phyloP scores from a whole-genome alignment of 2,113 vertebrate species.

The Elephantulus edwardii region DNA sequence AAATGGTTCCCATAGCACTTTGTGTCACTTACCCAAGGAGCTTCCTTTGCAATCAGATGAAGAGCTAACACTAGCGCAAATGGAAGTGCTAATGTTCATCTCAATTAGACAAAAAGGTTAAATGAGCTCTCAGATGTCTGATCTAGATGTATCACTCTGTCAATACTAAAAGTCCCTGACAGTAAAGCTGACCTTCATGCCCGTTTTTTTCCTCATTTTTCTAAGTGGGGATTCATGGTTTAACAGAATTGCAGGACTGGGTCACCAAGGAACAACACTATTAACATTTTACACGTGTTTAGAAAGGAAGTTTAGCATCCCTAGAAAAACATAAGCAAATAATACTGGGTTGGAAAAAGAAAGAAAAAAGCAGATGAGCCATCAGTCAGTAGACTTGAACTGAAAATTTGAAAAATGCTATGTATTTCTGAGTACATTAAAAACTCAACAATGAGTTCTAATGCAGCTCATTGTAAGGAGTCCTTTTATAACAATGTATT shows the following conservation, averaged over 20 bases:
- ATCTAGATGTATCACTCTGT: background rate
- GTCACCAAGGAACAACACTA: background rate
- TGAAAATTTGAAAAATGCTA: background rate
- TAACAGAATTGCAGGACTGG: background rate
- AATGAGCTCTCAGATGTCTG: background rate
- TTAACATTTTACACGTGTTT: background rate
- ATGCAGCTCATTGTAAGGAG: background rate
- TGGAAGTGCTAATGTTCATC: constrained; percentile 55
- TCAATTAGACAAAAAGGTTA: constrained; percentile 66
- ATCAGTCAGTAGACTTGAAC: background rate
- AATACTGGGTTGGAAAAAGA: background rate
- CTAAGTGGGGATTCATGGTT: background rate
- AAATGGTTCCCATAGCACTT: constrained; percentile 57
- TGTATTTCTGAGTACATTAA: background rate
- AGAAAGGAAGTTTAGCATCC: background rate
- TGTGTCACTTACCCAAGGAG: constrained; percentile 27
- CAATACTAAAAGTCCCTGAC: background rate
- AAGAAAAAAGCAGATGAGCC: background rate
- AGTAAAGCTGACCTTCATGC: background rate
- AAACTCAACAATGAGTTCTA: no score
- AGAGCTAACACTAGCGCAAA: constrained; percentile 20
- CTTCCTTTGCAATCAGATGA: constrained; percentile 55
- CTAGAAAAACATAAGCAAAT: background rate
- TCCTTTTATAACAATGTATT: background rate
- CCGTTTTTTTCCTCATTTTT: constrained; percentile 16